Percentiles rank a stretch among this genome's conserved stretches.
phyloP scores from a whole-genome alignment of 2,888 invertebrate species.

The Nomada ruficornis region DNA sequence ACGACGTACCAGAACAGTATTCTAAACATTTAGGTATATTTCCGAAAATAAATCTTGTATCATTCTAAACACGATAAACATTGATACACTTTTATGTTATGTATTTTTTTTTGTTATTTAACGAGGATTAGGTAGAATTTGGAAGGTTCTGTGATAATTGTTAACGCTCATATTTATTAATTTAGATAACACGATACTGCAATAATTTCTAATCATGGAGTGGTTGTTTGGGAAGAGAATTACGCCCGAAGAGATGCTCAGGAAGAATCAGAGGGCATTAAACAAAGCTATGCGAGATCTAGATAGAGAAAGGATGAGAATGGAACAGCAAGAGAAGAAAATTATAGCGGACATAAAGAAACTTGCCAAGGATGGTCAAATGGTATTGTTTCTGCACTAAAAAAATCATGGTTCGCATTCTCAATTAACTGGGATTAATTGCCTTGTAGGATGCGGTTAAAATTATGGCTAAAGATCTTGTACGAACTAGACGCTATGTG shows the following conservation, averaged over 20 bases:
- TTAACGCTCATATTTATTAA: not conserved
- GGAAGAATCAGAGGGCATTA: constrained; percentile 98
- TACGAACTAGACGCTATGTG: constrained; percentile 96
- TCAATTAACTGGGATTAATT: constrained; percentile 1
- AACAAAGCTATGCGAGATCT: constrained; percentile 99
- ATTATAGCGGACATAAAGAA: constrained; percentile 99
- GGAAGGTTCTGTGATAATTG: not conserved
- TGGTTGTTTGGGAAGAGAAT: constrained; percentile 98
- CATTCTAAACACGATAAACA: no score
- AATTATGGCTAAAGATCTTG: constrained; percentile 99
- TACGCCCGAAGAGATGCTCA: constrained; percentile 98
- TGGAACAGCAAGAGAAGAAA: constrained; percentile 99
- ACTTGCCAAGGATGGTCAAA: constrained; percentile 99
- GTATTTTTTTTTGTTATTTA: not conserved
- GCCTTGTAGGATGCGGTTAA: constrained; percentile 95
- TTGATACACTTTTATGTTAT: no score
- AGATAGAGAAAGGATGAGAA: constrained; percentile 95
- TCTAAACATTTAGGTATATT: constrained; percentile 3
- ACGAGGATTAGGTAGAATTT: not conserved
- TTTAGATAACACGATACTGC: not conserved
- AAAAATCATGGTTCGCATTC: not conserved
- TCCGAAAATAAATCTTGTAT: not conserved
- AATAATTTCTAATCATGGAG: constrained; percentile 88
- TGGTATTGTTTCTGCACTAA: constrained; percentile 86
- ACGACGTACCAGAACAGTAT: not conserved